Base-by-base conservation (phyloP, 2,113 vertebrate genomes). In the Halcyon malimbica region DNA sequence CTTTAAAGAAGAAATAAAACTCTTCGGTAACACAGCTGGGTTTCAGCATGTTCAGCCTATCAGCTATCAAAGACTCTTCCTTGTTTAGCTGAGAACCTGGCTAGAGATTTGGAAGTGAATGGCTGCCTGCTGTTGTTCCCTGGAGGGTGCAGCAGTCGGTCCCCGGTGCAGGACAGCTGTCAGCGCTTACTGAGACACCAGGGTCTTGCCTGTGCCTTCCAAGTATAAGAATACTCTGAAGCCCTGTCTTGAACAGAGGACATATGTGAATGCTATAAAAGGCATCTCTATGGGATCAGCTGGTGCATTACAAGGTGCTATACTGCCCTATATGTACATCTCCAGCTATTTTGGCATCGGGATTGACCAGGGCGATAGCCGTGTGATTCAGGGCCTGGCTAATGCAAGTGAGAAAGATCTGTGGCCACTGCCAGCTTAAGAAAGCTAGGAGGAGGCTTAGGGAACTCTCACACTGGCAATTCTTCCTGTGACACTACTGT, bases 321-420 rank as follows among this genome's bases (percentile, higher is more conserved):
- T n/a, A 3, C 57, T 68, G 48, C 10, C 39, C 39, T 19, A 0
- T 12, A 18, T 0, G 0, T 18, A 16, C 17, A 24, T 9, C 41
- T 73, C 59, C 80, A 74, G 3, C 3, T n/a, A 1, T 19, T 41
- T 42, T 21, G 35, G 20, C 35, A 76, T 90, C 41, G 69, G 67
- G 68, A 48, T 9, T 25, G 24, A 31, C 26, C 1, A 0, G 19
- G 41, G 17, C 11, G 11, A 44, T 2, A 53, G 8, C 3, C 39
- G 10, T 48, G 12, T 41, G 37, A 53, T 31, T 42, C 31, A 70
- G 64, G 29, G 20, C 35, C 41, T 46, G 51, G 42, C 21, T 48
- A 42, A 37, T 2, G 11, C 14, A 28, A 62, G 33, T 14, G 60
- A 57, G 31, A 39, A 84, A 79, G 6, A 4, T 13, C 41, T 4